Percentiles rank a stretch among this genome's conserved stretches.
phyloP scores from a whole-genome alignment of 2,797 vertebrate genomes.

The Poeciliopsis gracilis region DNA sequence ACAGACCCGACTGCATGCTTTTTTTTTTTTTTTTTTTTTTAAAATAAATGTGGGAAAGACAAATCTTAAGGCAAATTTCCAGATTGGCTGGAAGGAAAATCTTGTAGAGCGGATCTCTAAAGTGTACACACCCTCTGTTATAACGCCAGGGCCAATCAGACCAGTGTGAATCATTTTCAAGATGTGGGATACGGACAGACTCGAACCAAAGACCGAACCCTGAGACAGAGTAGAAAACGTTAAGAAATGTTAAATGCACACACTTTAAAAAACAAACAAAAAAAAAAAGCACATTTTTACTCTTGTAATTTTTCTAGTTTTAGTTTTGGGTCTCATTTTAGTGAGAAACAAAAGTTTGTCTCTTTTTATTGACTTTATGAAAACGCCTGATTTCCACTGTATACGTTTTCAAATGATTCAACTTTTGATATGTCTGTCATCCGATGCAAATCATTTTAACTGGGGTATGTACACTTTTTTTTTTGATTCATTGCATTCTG shows the following conservation, averaged over 20 bases:
- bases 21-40: not conserved
- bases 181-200: not conserved
- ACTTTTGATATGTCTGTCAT: not conserved
- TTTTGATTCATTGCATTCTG: not conserved
- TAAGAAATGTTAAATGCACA: not conserved
- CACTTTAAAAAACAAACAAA: too few relatives aligned
- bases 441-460: not conserved
- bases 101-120: not conserved
- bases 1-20: slow-evolving; percentile 30
- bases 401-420: not conserved
- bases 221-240: not conserved
- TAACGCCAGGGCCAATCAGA: not conserved
- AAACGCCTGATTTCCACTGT: not conserved
- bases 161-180: not conserved
- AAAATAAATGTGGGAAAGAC: slow-evolving; percentile 17
- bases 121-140: not conserved
- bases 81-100: slow-evolving; percentile 18
- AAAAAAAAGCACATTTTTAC: too few relatives aligned
- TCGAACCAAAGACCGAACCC: not conserved
- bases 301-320: too few relatives aligned
- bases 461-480: not conserved
- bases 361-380: not conserved
- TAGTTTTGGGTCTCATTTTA: not conserved
- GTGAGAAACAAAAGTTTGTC: not conserved
- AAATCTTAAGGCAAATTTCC: slow-evolving; percentile 23